Evolutionary conservation across 2,797 vertebrate genomes (phyloP), one percentile per base, ranked within the genome.

Genomic region (Sebastes hubbsi): DNA sequence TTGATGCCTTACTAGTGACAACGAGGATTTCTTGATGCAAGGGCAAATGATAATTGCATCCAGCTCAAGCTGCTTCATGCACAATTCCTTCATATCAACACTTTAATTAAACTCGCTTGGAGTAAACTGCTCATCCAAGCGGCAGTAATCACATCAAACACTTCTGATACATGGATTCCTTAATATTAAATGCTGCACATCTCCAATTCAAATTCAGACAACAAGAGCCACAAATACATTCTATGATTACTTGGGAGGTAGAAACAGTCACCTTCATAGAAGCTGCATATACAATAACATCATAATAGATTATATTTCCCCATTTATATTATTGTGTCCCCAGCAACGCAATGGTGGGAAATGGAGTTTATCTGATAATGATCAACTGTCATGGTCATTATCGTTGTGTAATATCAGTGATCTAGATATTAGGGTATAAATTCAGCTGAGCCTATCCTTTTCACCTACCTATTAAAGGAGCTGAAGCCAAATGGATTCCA

Each of bases 201-300:
- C 16, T 81, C 56, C 5, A 52, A 60, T 46, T 82, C 12, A 66
- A 78, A 60, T 75, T 64, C 11, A 72, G 18, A 72, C 68, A 58
- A 71, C 22, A 61, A 75, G 24, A 70, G 46, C 66, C 27, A 63
- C 52, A 67, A 34, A 81, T 84, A 83, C 86, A 87, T 86, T 86
- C 80, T 30, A 75, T 72, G 12, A 64, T 73, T 79, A 74, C 63
- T 59, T 70, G 55, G 61, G 84, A 88, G 78, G 78, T 86, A 80
- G 82, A 86, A 75, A 75, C 22, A 42, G 55, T 77, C 58, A 77
- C 62, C 72, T 81, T 85, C 71, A 80, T 68, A 84, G 70, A 80
- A 78, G 59, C 61, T 87, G 64, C 56, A 83, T 71, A 62, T 67
- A 72, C 49, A 69, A 61, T 38, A 63, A 79, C 36, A 76, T 46